phyloP scores from a whole-genome alignment of 2,888 invertebrate species.

The Prosopocoilus inquinatus region DNA sequence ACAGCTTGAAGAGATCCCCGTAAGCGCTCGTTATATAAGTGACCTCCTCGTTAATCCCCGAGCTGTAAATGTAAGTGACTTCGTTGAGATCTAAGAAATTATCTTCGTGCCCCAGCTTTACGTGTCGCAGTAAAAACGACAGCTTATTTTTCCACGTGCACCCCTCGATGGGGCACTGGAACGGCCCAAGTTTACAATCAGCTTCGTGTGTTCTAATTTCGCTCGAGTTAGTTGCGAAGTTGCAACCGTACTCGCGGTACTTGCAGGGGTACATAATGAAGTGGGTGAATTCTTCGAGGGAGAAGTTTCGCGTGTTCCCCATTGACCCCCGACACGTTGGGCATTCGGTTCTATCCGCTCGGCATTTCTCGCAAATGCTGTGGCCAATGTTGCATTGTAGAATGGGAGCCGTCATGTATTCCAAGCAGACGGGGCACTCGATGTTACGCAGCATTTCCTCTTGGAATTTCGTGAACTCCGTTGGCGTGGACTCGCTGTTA shows the following conservation, averaged over 20 bases:
- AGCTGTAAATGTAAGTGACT: constrained; percentile 1
- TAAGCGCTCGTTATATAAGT: constrained; percentile 34
- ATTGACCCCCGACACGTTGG: constrained; percentile 35
- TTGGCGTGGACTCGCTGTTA: background rate
- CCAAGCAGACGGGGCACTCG: constrained; percentile 41
- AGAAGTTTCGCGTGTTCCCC: background rate
- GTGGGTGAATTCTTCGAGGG: background rate
- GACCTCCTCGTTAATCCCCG: constrained; percentile 15
- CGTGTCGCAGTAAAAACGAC: constrained; percentile 24
- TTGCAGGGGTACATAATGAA: background rate
- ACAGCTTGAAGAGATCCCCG: constrained; percentile 36
- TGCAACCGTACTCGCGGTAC: background rate
- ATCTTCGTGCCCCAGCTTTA: constrained; percentile 34
- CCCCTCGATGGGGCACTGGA: constrained; percentile 25
- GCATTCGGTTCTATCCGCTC: constrained; percentile 32
- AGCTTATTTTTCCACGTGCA: constrained; percentile 27
- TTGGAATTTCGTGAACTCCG: background rate
- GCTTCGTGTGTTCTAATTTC: constrained; percentile 25
- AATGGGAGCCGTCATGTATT: constrained; percentile 43
- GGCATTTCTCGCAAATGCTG: constrained; percentile 40
- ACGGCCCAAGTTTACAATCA: constrained; percentile 26
- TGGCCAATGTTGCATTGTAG: constrained; percentile 41
- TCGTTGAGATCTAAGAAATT: constrained; percentile 35
- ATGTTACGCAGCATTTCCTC: background rate
- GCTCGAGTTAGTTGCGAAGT: constrained; percentile 7